Evolutionary conservation across 1,140 invertebrate genomes (phyloP), one percentile per base, ranked within the genome.

Genomic region (Schlechtendalia chinensis): DNA sequence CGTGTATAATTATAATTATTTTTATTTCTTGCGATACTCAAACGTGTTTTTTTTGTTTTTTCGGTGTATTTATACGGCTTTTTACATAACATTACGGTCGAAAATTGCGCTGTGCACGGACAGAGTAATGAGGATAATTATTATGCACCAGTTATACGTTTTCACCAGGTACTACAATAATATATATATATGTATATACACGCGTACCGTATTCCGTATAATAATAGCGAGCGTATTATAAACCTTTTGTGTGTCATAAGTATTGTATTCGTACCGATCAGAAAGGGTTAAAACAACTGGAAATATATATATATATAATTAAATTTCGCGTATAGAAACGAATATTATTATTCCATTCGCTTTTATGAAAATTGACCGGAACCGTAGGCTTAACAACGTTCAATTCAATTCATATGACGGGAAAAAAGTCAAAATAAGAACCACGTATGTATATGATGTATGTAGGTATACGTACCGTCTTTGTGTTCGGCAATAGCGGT

Each of bases 121-220:
- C n/a, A n/a, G 17, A 32, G 27, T 32, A 63, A 63, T 19, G 61
- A 32, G 17, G 61, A 32, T 63, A 63, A 63, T 63, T 63, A 63
- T 19, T 63, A 63, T 32, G 61, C 61, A 63, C 61, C 61, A 63
- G 61, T 63, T 63, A 10, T 63, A 63, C 29, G 61, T 63, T 63
- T 63, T 63, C 61, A n/a, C 29, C 8, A 12, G 14, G 47, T 50
- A 45, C 10, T 5, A n/a, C n/a, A n/a, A n/a, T 50, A 50, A 12
- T 12, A 12, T 12, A 12, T 12, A 14, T 50, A 50, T 61, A 61
- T 27, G 17, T 6, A 11, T 58, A 56, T 0, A 11, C 0, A 22
- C 4, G 0, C 14, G 19, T 32, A 19, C 6, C 32, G 10, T 63
- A 63, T 29, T 63, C 19, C 58, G 16, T 32, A 17, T 63, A 50